phyloP scores from a whole-genome alignment of 2,113 vertebrate species.

The Syngnathus floridae region DNA sequence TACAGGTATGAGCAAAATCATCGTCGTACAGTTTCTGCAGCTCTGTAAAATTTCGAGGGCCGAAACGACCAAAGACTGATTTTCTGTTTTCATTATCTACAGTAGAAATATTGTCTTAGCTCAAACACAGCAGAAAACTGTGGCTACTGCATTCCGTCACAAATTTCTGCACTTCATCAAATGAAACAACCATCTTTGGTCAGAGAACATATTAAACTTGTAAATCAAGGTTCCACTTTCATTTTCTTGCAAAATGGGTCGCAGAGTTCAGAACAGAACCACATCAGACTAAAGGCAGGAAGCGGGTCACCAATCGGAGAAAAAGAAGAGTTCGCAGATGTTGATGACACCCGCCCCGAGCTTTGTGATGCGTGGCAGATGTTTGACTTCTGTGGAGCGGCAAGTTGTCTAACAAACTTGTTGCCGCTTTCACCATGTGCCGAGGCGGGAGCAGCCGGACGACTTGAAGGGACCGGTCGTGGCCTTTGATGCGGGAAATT shows the following conservation, averaged over 20 bases:
- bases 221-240: neutral
- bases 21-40: neutral
- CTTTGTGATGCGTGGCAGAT: neutral
- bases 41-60: too few relatives aligned
- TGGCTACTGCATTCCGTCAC: neutral
- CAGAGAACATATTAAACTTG: neutral
- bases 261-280: conserved; percentile 4
- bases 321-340: neutral
- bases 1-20: neutral
- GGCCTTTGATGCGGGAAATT: neutral
- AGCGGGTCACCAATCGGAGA: neutral
- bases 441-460: neutral
- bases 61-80: too few relatives aligned
- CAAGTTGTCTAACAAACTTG: conserved; percentile 2
- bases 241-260: neutral
- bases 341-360: neutral
- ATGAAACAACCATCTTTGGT: neutral
- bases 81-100: too few relatives aligned
- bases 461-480: neutral
- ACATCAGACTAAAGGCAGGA: neutral
- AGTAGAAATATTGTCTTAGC: too few relatives aligned
- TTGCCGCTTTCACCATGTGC: neutral
- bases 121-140: neutral
- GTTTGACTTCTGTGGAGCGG: neutral
- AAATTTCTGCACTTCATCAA: neutral